These are phyloP conservation scores for Boleophthalmus pectinirostris DNA, from an alignment of 2,113 vertebrate species.

Conservation along the genomic window DNA sequence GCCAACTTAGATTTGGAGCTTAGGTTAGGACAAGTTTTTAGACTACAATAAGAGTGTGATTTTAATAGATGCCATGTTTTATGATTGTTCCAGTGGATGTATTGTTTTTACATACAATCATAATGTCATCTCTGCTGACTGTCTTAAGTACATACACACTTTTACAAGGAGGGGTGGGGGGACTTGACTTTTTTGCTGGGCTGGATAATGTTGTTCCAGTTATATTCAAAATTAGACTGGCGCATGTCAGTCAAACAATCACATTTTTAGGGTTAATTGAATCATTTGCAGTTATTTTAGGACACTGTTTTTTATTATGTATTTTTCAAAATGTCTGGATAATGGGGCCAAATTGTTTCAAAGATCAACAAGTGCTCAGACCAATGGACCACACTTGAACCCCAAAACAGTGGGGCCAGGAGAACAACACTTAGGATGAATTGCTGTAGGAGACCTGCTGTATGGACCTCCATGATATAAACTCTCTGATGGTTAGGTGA, in stretches of 20 bases:
- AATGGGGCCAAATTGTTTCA: slow-evolving; percentile 40
- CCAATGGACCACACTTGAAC: slow-evolving; percentile 48
- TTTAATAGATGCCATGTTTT: slow-evolving; percentile 49
- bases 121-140: slow-evolving; percentile 58
- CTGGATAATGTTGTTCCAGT: slow-evolving; percentile 15
- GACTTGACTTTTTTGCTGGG: slow-evolving; percentile 11
- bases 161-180: background rate
- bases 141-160: slow-evolving; percentile 20
- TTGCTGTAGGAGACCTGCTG: slow-evolving; percentile 2
- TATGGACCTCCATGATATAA: slow-evolving; percentile 34
- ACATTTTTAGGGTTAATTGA: slow-evolving; percentile 8
- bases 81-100: slow-evolving; percentile 33
- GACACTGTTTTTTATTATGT: background rate
- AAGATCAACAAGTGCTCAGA: slow-evolving; percentile 47
- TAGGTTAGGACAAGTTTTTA: slow-evolving; percentile 68
- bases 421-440: slow-evolving; percentile 19
- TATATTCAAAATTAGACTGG: slow-evolving; percentile 8
- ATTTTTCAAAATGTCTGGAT: background rate
- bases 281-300: background rate
- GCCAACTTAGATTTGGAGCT: slow-evolving; percentile 70
- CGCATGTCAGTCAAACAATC: slow-evolving; percentile 29
- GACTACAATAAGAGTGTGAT: slow-evolving; percentile 56
- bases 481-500: slow-evolving; percentile 25
- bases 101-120: slow-evolving; percentile 15
- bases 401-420: slow-evolving; percentile 33